Conservation (phyloP, 2,113 vertebrate species). For the Platycercus adscitus region DNA sequence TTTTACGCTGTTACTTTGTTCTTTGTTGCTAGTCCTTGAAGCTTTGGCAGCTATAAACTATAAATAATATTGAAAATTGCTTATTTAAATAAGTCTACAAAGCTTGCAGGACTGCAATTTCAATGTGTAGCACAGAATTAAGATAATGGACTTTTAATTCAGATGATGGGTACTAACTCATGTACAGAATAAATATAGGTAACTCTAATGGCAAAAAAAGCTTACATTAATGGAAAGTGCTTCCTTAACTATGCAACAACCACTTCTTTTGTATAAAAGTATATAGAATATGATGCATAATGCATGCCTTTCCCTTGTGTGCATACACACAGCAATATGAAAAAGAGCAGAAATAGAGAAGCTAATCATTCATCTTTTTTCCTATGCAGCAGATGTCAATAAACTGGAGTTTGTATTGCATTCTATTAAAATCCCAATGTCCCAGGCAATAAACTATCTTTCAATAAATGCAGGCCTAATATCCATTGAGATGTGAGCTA, state of each 20-base stretch:
- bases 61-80: neutral
- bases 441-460: constrained; percentile 49
- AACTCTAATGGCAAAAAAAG: constrained; percentile 20
- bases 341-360: constrained; percentile 5
- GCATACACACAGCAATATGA: neutral
- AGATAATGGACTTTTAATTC: constrained; percentile 42
- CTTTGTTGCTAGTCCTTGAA: neutral
- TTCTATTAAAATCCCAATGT: constrained; percentile 58
- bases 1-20: neutral
- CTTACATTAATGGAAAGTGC: neutral
- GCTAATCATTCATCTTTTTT: constrained; percentile 40
- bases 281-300: constrained; percentile 14
- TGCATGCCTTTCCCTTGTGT: neutral
- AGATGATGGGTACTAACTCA: neutral
- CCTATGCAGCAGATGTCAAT: constrained; percentile 47
- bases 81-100: neutral
- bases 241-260: constrained; percentile 1
- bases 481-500: constrained; percentile 35
- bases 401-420: constrained; percentile 52
- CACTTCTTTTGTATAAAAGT: neutral
- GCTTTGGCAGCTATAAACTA: neutral
- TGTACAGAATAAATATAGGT: neutral
- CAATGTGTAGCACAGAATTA: neutral
- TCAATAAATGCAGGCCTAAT: constrained; percentile 44
- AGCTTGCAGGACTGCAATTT: neutral